Percentiles rank a stretch among this genome's conserved stretches.
Evolutionary conservation across 2,113 vertebrate genomes (phyloP).

Genomic region (Planiliza haematocheilus): DNA sequence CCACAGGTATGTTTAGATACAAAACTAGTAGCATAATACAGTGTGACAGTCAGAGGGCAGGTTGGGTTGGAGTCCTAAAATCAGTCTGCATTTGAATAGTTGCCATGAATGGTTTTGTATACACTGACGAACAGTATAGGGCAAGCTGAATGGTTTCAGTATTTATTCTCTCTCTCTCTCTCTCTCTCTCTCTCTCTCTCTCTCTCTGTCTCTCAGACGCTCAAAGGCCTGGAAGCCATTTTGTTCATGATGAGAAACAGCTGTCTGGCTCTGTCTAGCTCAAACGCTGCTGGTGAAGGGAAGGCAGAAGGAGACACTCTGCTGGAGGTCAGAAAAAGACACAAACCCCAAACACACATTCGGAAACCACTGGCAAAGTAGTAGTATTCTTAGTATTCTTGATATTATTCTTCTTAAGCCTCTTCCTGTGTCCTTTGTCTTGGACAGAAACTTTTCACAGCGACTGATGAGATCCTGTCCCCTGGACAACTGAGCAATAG

Average conservation of each 20-base stretch:
- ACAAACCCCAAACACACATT: slow-evolving; percentile 26
- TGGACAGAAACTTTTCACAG: slow-evolving; percentile 73
- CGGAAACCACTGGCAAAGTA: not conserved
- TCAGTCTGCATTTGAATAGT: not conserved
- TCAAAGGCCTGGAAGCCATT: slow-evolving; percentile 60
- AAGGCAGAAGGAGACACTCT: slow-evolving; percentile 65
- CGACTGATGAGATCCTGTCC: slow-evolving; percentile 50
- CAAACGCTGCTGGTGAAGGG: not conserved
- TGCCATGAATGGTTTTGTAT: not conserved
- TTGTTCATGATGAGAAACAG: slow-evolving; percentile 71
- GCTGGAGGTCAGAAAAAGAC: slow-evolving; percentile 75
- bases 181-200: slow-evolving; percentile 6
- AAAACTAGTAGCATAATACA: not conserved
- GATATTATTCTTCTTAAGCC: not conserved
- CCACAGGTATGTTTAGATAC: slow-evolving; percentile 47
- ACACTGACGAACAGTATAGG: not conserved
- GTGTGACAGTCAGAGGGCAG: not conserved
- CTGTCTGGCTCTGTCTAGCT: slow-evolving; percentile 72
- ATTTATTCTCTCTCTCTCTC: slow-evolving; percentile 13
- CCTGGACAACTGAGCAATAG: slow-evolving; percentile 9
- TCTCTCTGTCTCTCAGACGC: slow-evolving; percentile 51
- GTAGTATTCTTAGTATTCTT: not conserved
- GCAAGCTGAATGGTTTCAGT: slow-evolving; percentile 37
- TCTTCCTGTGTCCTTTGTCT: not conserved
- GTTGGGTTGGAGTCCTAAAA: no score